phyloP scores from a whole-genome alignment of 2,888 invertebrate genomes.

The Pterostichus madidus region DNA sequence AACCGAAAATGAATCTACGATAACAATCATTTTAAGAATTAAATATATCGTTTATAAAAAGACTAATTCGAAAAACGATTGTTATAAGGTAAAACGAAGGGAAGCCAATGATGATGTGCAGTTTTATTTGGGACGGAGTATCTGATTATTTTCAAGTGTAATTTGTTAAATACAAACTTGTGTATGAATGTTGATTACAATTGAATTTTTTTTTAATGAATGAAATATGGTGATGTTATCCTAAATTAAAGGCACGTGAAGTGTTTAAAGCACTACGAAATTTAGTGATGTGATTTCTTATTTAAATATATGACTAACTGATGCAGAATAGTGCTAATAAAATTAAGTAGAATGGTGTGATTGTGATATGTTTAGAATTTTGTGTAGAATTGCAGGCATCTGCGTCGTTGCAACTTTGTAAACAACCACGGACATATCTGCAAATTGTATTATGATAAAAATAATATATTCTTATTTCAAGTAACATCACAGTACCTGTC shows the following conservation, averaged over 20 bases:
- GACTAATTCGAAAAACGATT: no score
- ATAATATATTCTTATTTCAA: conserved; percentile 1
- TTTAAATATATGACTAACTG: conserved; percentile 47
- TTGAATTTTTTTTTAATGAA: conserved; percentile 7
- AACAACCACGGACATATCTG: conserved; percentile 94
- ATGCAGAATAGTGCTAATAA: conserved; percentile 56
- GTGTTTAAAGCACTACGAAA: conserved; percentile 65
- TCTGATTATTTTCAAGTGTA: conserved; percentile 51
- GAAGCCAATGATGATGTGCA: conserved; percentile 10
- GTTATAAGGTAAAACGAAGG: no score
- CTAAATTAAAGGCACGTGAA: conserved; percentile 66
- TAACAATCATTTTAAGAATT: no score
- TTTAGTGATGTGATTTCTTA: conserved; percentile 52
- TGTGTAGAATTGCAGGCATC: conserved; percentile 89
- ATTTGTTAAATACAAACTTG: conserved; percentile 13
- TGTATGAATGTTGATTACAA: background rate
- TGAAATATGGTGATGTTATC: conserved; percentile 55
- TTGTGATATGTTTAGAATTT: conserved; percentile 58
- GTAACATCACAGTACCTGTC: conserved; percentile 81
- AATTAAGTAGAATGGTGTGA: conserved; percentile 58
- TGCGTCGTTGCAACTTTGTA: conserved; percentile 95
- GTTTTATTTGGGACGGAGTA: conserved; percentile 61
- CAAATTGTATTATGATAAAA: conserved; percentile 69
- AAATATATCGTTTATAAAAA: no score
- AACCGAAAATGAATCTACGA: no score